Percentiles rank a stretch among this genome's conserved stretches.
Evolutionary conservation across 2,113 vertebrate species (phyloP).

Genomic region (Prolemur simus): DNA sequence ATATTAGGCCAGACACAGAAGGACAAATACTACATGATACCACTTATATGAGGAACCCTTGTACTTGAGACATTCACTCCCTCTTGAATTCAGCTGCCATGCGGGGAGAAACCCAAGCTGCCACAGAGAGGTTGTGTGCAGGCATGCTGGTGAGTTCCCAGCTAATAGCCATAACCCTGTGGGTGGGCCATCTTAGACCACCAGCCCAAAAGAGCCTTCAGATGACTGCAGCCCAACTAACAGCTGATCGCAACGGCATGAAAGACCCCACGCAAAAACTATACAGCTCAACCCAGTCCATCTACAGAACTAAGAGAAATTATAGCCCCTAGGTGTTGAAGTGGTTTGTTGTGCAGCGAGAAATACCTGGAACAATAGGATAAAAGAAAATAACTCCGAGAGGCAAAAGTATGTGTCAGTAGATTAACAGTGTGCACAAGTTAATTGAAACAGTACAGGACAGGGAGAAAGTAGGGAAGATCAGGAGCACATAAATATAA

Average conservation of each 20-base stretch:
- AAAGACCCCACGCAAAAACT: not conserved
- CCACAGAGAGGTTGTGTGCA: not conserved
- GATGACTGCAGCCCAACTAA: not conserved
- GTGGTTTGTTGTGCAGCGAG: not conserved
- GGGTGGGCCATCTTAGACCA: not conserved
- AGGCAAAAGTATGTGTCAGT: not conserved
- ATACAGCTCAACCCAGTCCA: not conserved
- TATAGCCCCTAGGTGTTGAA: not conserved
- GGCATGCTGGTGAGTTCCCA: not conserved
- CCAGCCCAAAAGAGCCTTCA: not conserved
- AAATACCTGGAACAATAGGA: not conserved
- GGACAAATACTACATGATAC: not conserved
- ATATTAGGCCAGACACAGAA: not conserved
- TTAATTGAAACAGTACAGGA: not conserved
- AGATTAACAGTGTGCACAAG: not conserved
- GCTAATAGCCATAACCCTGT: not conserved
- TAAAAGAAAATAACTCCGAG: not conserved
- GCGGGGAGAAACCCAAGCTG: not conserved
- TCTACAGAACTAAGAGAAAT: not conserved
- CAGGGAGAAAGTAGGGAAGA: not conserved
- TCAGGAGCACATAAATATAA: not conserved
- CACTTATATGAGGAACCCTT: not conserved
- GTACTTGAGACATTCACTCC: not conserved
- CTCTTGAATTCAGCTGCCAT: not conserved
- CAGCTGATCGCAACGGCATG: not conserved